Conservation (phyloP, 2,888 invertebrate genomes). For the Galeruca laticollis region DNA sequence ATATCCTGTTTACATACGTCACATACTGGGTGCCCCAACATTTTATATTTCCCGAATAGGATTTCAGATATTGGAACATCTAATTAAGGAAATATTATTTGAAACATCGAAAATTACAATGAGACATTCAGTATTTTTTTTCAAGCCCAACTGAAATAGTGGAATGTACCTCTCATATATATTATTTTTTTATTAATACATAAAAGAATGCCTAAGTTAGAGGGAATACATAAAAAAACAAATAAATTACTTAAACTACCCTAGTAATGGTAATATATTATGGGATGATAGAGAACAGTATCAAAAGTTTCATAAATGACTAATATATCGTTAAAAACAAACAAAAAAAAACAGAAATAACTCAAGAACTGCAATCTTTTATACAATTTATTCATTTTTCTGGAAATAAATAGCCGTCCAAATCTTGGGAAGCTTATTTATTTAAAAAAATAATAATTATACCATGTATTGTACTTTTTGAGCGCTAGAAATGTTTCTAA, state of each 20-base stretch:
- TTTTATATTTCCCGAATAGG: neutral
- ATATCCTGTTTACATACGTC: conserved; percentile 44
- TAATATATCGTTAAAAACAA: conserved; percentile 51
- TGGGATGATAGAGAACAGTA: conserved; percentile 53
- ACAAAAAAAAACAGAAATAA: conserved; percentile 40
- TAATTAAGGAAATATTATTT: neutral
- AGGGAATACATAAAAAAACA: conserved; percentile 53
- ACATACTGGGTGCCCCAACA: conserved; percentile 22
- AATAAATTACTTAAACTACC: conserved; percentile 58
- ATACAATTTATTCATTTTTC: conserved; percentile 32
- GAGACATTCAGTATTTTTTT: conserved; percentile 37
- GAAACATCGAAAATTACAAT: conserved; percentile 10
- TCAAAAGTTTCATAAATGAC: conserved; percentile 56
- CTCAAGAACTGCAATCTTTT: conserved; percentile 43
- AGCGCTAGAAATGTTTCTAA: no score
- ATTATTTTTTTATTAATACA: conserved; percentile 48
- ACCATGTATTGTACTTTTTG: no score
- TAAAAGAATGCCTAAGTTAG: conserved; percentile 56
- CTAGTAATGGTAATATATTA: conserved; percentile 51
- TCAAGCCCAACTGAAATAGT: conserved; percentile 52
- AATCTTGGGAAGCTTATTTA: no score
- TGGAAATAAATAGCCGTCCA: no score
- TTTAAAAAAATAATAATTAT: no score
- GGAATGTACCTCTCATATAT: conserved; percentile 59
- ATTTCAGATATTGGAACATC: neutral